Base-by-base conservation (phyloP, 2,113 vertebrate species). In the Saccopteryx leptura region DNA sequence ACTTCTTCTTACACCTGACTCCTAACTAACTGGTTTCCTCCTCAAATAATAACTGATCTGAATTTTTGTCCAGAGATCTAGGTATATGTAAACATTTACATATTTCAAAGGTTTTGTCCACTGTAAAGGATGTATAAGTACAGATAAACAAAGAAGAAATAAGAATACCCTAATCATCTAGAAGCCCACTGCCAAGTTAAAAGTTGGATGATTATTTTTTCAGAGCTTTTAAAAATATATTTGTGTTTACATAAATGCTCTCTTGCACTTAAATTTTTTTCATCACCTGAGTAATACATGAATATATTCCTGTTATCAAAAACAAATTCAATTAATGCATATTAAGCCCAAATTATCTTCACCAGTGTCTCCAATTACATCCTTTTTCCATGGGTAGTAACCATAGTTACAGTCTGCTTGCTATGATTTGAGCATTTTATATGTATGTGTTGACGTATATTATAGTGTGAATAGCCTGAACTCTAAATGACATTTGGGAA, bases 351-450 rank as follows among this genome's bases (percentile, higher is more conserved):
- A 88, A 17, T 88, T 28, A 81, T 14, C 26, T 79, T 79, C 21
- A 79, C 19, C 39, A 79, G 13, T 74, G 52, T 15, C 24, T 88
- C 65, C 65, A 74, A 0, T 61, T 88, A 56, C 21, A 39, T 80
- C 14, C 23, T 28, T 68, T 79, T 21, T 11, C 26, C 5, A 23
- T 46, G 13, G 14, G 6, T 88, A 68, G 60, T 68, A 56, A 68
- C 7, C 7, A 13, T 65, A 33, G 19, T 93, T 84, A 39, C 86
- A 75, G 33, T 85, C 26, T 92, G 28, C 18, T 90, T 81, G 7
- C 56, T 88, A 8, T 12, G 15, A 66, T 91, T 85, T 84, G 63
- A 93, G 75, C 19, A n/a, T 88, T 92, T 76, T 66, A 6, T 71
- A 61, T 79, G 21, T 56, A 50, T 86, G 12, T 92, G 4, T 88